Evolutionary conservation across 2,888 invertebrate species (phyloP).

Genomic region (Pyrrhia umbra): DNA sequence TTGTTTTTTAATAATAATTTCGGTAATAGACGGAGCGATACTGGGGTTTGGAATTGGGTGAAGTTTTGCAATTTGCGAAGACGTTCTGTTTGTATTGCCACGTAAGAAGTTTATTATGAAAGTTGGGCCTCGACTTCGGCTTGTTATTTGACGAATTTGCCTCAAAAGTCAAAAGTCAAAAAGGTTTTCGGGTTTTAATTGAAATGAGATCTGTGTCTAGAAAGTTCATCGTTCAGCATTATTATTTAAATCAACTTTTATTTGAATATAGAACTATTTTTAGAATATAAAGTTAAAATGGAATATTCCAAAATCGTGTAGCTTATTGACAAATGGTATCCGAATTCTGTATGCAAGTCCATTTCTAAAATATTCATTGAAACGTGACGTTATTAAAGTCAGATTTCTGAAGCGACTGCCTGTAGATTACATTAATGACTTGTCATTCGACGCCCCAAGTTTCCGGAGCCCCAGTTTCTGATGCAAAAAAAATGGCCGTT

Average conservation of each 20-base stretch:
- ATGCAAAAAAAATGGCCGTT: conserved; percentile 50
- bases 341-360: conserved; percentile 3
- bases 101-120: conserved; percentile 41
- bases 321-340: conserved; percentile 12
- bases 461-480: conserved; percentile 37
- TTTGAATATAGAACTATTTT: not conserved
- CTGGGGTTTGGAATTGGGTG: conserved; percentile 20
- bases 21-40: conserved; percentile 23
- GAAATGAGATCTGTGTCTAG: conserved; percentile 10
- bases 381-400: conserved; percentile 43
- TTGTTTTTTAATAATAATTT: conserved; percentile 33
- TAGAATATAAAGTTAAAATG: not conserved
- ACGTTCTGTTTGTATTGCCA: conserved; percentile 33
- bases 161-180: conserved; percentile 16
- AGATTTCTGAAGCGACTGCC: conserved; percentile 33
- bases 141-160: conserved; percentile 29
- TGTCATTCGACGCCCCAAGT: conserved; percentile 47
- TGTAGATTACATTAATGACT: conserved; percentile 57
- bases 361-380: conserved; percentile 48
- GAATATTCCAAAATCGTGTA: not conserved
- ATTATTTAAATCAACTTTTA: not conserved
- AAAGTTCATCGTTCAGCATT: conserved; percentile 2
- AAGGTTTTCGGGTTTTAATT: conserved; percentile 26
- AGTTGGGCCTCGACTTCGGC: conserved; percentile 13
- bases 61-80: conserved; percentile 56